These are phyloP conservation scores for Calliopum simillimum DNA, from an alignment of 2,888 invertebrate species.

Conservation along the genomic window DNA sequence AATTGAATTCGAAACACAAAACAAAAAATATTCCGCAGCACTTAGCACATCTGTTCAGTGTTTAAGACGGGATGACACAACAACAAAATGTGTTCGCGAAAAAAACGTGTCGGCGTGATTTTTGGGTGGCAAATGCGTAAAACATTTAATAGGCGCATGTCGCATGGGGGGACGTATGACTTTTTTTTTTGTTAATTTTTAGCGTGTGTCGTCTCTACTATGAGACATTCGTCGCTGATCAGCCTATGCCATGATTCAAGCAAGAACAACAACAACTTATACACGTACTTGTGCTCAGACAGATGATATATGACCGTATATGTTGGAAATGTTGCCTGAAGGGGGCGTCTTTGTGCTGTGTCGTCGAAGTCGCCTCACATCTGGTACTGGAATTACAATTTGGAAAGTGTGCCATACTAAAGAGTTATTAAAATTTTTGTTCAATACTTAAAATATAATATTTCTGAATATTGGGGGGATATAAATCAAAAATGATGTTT, in stretches of 20 bases:
- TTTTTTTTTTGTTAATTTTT: neutral
- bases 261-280: conserved; percentile 38
- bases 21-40: conserved; percentile 40
- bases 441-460: too few relatives aligned
- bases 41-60: conserved; percentile 45
- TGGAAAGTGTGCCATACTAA: too few relatives aligned
- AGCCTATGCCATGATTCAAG: conserved; percentile 24
- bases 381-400: too few relatives aligned
- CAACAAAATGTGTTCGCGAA: conserved; percentile 7
- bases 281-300: conserved; percentile 32
- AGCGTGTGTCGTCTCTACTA: neutral
- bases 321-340: too few relatives aligned
- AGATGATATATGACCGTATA: conserved; percentile 41
- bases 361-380: too few relatives aligned
- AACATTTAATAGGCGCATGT: conserved; percentile 51
- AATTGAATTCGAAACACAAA: neutral
- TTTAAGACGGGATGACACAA: neutral
- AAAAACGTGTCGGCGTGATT: conserved; percentile 42
- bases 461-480: too few relatives aligned
- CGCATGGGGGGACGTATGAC: conserved; percentile 18
- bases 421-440: too few relatives aligned
- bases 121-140: conserved; percentile 52
- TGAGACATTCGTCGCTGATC: neutral
- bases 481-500: too few relatives aligned
- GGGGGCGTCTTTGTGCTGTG: too few relatives aligned